These are phyloP conservation scores for Cygnus buccinator DNA, from an alignment of 2,113 vertebrate species.

Conservation along the genomic window DNA sequence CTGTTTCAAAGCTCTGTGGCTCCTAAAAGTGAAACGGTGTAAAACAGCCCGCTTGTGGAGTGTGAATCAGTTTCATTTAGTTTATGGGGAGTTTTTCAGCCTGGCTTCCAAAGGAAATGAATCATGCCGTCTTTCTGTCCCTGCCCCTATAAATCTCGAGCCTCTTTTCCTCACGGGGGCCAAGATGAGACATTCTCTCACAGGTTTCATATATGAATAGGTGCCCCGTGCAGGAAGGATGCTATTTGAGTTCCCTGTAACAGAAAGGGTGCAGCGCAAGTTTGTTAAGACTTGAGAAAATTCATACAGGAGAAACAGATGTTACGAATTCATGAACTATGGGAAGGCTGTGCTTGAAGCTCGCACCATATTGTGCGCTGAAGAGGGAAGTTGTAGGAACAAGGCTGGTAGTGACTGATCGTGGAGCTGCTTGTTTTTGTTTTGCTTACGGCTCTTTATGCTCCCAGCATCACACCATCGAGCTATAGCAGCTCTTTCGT, in stretches of 20 bases:
- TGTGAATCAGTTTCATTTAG: not conserved
- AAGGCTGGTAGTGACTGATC: not conserved
- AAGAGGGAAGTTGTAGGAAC: not conserved
- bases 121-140: not conserved
- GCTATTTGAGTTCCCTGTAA: accelerated
- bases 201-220: not conserved
- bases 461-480: not conserved
- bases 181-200: not conserved
- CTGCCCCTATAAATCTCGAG: not conserved
- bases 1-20: not conserved
- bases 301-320: not conserved
- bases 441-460: not conserved
- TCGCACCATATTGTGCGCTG: accelerated
- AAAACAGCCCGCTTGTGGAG: not conserved
- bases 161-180: not conserved
- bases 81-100: not conserved
- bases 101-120: not conserved
- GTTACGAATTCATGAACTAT: not conserved
- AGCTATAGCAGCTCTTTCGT: not conserved
- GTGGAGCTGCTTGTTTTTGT: not conserved
- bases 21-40: not conserved
- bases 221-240: not conserved
- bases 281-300: not conserved
- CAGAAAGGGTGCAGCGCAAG: not conserved
- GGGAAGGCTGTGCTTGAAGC: not conserved